Evolutionary conservation across 2,797 vertebrate species (phyloP), one percentile per base, ranked within the genome.

Genomic region (Podargus strigoides): DNA sequence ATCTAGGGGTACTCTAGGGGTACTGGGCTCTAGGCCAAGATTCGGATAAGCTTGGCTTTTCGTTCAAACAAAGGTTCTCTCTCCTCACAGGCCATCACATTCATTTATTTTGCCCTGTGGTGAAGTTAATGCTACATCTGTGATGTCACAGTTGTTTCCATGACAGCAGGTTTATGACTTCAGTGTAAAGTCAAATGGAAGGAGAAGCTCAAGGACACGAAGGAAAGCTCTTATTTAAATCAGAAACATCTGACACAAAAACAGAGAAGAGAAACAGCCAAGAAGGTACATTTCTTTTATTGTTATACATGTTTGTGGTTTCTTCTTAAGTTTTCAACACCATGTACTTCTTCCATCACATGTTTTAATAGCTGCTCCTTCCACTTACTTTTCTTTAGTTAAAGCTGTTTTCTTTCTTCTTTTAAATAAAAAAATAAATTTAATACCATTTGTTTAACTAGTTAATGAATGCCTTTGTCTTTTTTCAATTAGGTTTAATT

Each of bases 401-500:
- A 66, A 77, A 84, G 89, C 41, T 90, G 56, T 73, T 83, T 73
- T 93, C 86, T 96, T 90, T 94, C 72, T 91, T 75, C 85, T 95
- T 72, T 89, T 85, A 90, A 89, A 92, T 77, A 96, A 92, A 91
- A 91, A 89, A 83, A 69, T 87, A 68, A 68, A 90, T 90, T 42
- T 87, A 95, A 94, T 93, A 79, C 69, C 1, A 1, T 94, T 97
- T 69, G 50, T 92, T 96, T 94, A 96, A 95, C 93, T 73, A 89
- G 72, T 50, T 70, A 47, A 41, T 91, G 49, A 91, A 83, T 95
- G 81, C 58, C 69, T 90, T 91, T 91, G 86, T 70, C 86, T 96
- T 92, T 94, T 92, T 75, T 93, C 91, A 96, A 95, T 97, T 90
- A 95, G 93, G 78, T 91, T 94, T 96, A 96, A 94, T 93, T 96